Percentiles rank a stretch among this genome's conserved stretches.
Conservation (phyloP, 2,113 vertebrate species). For the Thalassarche chlororhynchos region DNA sequence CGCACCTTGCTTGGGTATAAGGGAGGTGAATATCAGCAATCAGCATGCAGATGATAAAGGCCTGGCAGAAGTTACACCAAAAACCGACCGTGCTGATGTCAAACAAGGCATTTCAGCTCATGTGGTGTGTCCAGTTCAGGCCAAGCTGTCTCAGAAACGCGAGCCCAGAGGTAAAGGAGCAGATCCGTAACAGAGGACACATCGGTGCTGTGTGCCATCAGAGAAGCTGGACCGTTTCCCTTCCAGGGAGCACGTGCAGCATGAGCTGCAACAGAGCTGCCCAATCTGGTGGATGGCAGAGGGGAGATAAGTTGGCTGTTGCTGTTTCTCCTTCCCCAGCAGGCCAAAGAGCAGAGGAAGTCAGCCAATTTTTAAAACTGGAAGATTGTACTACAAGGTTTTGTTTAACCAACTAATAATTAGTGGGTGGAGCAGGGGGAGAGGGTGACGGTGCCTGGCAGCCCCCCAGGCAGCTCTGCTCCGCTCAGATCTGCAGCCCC, state of each 20-base stretch:
- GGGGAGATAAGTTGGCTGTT: not conserved
- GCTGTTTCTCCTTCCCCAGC: not conserved
- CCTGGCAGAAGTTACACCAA: not conserved
- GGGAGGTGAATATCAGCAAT: not conserved
- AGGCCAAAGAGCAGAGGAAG: not conserved
- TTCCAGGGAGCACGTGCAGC: not conserved
- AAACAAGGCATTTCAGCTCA: not conserved
- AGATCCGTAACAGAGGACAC: not conserved
- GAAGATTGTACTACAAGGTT: not conserved
- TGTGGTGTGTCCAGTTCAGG: not conserved
- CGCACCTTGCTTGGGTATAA: not conserved
- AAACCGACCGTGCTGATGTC: fast-evolving
- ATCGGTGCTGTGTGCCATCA: fast-evolving
- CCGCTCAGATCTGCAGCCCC: fast-evolving
- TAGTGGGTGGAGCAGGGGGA: not conserved
- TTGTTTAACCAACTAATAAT: not conserved
- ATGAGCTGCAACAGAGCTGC: not conserved
- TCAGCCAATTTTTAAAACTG: not conserved
- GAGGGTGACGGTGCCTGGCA: not conserved
- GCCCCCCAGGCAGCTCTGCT: not conserved
- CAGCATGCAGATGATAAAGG: not conserved
- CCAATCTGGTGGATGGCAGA: not conserved
- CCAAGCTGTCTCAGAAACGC: not conserved
- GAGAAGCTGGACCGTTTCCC: not conserved
- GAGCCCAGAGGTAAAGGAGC: not conserved